A percentile compares a stretch with the other conserved stretches of the same genome.
Conservation (phyloP, 2,888 invertebrate species). For the Aromia moschata region DNA sequence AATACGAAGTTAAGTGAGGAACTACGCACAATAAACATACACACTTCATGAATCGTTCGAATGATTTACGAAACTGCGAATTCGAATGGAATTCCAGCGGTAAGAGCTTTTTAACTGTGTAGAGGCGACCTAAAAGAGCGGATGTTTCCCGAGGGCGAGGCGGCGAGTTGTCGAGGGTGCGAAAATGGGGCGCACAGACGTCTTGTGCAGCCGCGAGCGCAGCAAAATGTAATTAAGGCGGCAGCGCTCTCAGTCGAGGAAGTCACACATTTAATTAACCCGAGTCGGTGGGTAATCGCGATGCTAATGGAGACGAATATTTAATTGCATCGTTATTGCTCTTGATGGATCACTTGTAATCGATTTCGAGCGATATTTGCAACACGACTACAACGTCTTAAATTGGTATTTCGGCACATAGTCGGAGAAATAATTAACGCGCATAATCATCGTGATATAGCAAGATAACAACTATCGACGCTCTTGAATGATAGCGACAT, state of each 20-base stretch:
- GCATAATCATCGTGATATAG: no score
- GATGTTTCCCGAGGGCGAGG: slow-evolving; percentile 8
- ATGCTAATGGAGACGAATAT: slow-evolving; percentile 63
- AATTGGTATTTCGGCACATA: no score
- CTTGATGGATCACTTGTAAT: slow-evolving; percentile 28
- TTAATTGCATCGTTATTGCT: slow-evolving; percentile 59
- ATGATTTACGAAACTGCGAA: no score
- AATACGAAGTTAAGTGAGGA: no score
- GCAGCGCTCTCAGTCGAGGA: slow-evolving; percentile 54
- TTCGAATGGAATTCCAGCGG: no score
- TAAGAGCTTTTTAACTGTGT: no score
- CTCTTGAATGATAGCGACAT: no score
- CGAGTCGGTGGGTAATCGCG: slow-evolving; percentile 60
- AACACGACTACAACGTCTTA: no score
- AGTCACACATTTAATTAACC: slow-evolving; percentile 64
- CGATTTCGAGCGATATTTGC: slow-evolving; percentile 15
- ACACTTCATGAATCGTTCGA: no score
- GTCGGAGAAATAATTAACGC: no score
- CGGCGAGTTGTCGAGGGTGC: slow-evolving; percentile 37
- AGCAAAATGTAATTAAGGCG: slow-evolving; percentile 60
- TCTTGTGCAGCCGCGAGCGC: slow-evolving; percentile 58
- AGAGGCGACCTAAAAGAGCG: slow-evolving; percentile 12
- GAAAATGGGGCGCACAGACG: slow-evolving; percentile 49
- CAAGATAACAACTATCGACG: no score
- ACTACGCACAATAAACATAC: no score